Conservation (phyloP, 1,140 invertebrate genomes). For the Ctenoplectra terminalis region DNA sequence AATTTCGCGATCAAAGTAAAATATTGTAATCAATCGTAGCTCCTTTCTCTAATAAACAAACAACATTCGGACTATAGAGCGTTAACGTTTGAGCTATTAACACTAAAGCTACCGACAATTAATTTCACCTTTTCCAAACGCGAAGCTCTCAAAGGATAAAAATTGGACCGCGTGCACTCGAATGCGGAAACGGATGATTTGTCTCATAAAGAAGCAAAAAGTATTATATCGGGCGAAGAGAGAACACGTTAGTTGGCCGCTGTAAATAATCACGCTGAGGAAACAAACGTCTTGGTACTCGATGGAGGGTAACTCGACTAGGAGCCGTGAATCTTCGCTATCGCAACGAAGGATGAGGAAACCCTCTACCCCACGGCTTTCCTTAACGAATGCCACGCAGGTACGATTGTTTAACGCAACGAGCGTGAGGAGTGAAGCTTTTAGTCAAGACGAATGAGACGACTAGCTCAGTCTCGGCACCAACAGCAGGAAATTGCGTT, state of each 20-base stretch:
- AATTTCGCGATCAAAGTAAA: no score
- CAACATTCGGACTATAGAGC: no score
- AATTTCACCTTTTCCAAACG: no score
- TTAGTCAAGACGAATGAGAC: conserved; percentile 75
- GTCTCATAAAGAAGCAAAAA: no score
- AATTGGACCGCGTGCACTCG: no score
- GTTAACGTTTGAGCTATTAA: no score
- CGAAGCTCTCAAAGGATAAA: no score
- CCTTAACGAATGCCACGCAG: conserved; percentile 73
- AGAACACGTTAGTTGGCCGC: neutral
- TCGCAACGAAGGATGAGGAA: conserved; percentile 32
- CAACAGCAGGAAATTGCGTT: conserved; percentile 77
- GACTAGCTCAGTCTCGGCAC: conserved; percentile 69
- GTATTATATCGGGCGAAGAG: neutral
- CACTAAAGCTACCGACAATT: no score
- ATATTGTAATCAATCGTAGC: no score
- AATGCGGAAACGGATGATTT: no score
- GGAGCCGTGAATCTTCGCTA: conserved; percentile 58
- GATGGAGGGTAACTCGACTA: conserved; percentile 50
- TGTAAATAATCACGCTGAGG: conserved; percentile 47
- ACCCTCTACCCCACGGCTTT: conserved; percentile 35
- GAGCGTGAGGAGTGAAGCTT: conserved; percentile 71
- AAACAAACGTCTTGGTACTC: conserved; percentile 47
- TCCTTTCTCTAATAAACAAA: no score
- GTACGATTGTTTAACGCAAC: conserved; percentile 75